Evolutionary conservation across 2,797 vertebrate species (phyloP).

Genomic region (Phylloscopus collybita): DNA sequence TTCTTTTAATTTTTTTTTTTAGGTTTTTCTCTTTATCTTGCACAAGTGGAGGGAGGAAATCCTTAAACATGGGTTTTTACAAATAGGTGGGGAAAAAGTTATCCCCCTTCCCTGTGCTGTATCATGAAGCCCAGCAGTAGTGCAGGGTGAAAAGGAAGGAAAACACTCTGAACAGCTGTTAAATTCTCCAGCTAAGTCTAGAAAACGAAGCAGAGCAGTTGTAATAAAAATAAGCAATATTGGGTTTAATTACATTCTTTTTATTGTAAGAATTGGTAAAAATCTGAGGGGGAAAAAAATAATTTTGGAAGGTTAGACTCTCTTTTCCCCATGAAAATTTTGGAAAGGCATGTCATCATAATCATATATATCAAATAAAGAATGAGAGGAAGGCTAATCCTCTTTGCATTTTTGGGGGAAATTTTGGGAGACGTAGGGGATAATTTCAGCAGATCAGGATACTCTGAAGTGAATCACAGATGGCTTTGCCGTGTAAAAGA

Average conservation of each 20-base stretch:
- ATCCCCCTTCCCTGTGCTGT: neutral
- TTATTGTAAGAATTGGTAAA: slow-evolving; percentile 19
- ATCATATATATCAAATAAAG: slow-evolving; percentile 51
- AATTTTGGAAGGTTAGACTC: slow-evolving; percentile 55
- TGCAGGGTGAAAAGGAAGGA: slow-evolving; percentile 9
- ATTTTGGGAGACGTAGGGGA: slow-evolving; percentile 59
- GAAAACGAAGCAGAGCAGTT: slow-evolving; percentile 48
- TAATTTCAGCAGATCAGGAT: slow-evolving; percentile 73
- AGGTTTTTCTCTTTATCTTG: neutral
- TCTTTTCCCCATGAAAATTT: slow-evolving; percentile 59
- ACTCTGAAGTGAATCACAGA: slow-evolving; percentile 69
- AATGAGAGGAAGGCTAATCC: slow-evolving; percentile 45
- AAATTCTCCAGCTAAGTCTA: slow-evolving; percentile 34
- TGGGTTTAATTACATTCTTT: neutral
- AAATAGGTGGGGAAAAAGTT: slow-evolving; percentile 15
- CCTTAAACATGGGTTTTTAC: neutral
- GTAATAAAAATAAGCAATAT: slow-evolving; percentile 35
- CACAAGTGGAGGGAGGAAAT: neutral
- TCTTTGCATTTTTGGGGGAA: slow-evolving; percentile 52
- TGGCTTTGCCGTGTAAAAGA: slow-evolving; percentile 64
- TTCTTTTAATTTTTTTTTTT: neutral
- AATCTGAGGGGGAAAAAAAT: neutral
- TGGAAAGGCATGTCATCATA: slow-evolving; percentile 50
- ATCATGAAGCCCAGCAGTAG: neutral
- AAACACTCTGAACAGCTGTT: slow-evolving; percentile 43